A percentile compares a stretch with the other conserved stretches of the same genome.
phyloP scores from a whole-genome alignment of 23 tunicate genomes.

The Oikopleura vanhoeffeni region DNA sequence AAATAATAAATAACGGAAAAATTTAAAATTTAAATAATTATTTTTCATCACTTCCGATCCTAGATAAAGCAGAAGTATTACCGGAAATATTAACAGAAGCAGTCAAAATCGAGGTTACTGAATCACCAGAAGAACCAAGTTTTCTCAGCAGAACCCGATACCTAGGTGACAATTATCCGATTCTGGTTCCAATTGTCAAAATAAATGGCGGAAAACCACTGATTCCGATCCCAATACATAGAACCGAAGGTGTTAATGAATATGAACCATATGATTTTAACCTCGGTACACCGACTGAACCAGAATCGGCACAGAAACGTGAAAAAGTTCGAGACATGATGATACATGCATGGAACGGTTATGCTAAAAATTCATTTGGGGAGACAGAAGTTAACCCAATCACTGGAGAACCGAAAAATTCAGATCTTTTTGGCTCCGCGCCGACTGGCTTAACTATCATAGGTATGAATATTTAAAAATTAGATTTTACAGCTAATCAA shows the following conservation, averaged over 20 bases:
- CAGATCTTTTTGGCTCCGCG: not conserved
- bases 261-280: constrained; percentile 29
- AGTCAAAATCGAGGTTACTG: not conserved
- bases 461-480: too few species aligned
- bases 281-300: constrained; percentile 46
- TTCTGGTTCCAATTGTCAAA: too few species aligned
- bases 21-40: too few species aligned
- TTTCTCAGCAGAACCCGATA: too few species aligned
- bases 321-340: constrained; percentile 10
- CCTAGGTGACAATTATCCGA: too few species aligned
- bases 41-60: too few species aligned
- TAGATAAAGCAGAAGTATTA: not conserved
- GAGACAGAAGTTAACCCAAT: not conserved
- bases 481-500: too few species aligned
- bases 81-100: not conserved
- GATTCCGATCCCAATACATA: not conserved
- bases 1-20: too few species aligned
- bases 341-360: not conserved
- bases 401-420: not conserved
- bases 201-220: not conserved
- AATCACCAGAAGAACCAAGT: not conserved
- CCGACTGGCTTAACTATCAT: not conserved
- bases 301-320: constrained; percentile 38
- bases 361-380: not conserved
- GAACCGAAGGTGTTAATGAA: not conserved